These are phyloP conservation scores for Gnathonemus echidnorhynchus DNA, from an alignment of 2,113 vertebrate species.

Conservation along the genomic window DNA sequence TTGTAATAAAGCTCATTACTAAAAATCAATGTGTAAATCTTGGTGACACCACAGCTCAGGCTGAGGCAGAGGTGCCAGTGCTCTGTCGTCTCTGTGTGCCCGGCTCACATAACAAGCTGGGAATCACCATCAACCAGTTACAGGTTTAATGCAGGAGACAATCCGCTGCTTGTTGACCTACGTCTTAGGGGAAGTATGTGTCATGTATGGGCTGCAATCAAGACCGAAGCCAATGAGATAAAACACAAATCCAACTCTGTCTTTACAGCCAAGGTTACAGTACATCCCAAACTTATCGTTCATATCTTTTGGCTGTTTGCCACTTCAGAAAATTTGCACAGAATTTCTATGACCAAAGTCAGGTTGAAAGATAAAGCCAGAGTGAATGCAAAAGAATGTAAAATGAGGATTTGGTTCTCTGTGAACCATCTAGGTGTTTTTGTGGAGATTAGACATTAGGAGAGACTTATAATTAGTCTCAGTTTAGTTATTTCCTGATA, in stretches of 20 bases:
- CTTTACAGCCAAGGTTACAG: neutral
- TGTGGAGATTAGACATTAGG: neutral
- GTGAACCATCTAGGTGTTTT: neutral
- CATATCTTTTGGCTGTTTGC: neutral
- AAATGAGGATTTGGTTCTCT: neutral
- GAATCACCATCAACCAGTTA: neutral
- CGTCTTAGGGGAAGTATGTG: neutral
- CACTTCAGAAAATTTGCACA: neutral
- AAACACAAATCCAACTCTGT: neutral
- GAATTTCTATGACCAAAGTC: neutral
- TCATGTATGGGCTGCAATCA: neutral
- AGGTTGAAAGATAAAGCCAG: neutral
- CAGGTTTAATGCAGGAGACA: neutral
- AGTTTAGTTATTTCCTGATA: neutral
- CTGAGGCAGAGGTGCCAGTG: neutral
- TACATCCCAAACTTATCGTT: neutral
- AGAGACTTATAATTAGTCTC: neutral
- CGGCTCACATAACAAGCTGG: neutral
- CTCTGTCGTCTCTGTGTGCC: neutral
- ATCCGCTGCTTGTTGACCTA: neutral
- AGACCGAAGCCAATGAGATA: neutral
- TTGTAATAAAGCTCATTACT: neutral
- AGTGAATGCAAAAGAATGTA: neutral
- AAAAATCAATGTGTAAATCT: neutral
- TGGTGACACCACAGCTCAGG: neutral